Evolutionary conservation across 2,113 vertebrate genomes (phyloP).

Genomic region (Chloebia gouldiae): DNA sequence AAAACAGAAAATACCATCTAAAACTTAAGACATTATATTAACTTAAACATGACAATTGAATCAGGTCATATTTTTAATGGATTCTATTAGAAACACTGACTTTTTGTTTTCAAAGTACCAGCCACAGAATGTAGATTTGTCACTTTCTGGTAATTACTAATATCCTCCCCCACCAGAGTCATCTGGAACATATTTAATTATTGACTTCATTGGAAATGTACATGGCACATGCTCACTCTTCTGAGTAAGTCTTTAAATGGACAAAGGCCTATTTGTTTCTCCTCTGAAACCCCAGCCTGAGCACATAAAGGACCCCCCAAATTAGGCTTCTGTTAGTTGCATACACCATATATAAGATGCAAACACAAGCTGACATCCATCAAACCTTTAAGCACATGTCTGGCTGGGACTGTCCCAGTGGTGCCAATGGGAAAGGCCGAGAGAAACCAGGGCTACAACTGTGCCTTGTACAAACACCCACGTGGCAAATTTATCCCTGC

Average conservation of each 20-base stretch:
- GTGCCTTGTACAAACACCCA: background rate
- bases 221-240: background rate
- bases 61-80: background rate
- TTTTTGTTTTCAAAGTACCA: conserved; percentile 4
- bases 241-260: background rate
- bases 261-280: conserved; percentile 20
- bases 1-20: background rate
- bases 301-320: background rate
- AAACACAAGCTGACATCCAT: background rate
- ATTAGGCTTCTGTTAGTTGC: background rate
- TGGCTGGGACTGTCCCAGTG: background rate
- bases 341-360: background rate
- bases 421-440: background rate
- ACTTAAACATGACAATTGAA: background rate
- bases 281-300: background rate
- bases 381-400: background rate
- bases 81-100: background rate
- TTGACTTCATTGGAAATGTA: background rate
- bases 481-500: fast-evolving
- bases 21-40: background rate
- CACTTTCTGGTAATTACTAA: background rate
- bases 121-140: background rate
- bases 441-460: background rate
- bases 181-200: conserved; percentile 41
- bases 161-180: background rate